Evolutionary conservation across 1,140 invertebrate genomes (phyloP).

Genomic region (Brachionus calyciflorus): DNA sequence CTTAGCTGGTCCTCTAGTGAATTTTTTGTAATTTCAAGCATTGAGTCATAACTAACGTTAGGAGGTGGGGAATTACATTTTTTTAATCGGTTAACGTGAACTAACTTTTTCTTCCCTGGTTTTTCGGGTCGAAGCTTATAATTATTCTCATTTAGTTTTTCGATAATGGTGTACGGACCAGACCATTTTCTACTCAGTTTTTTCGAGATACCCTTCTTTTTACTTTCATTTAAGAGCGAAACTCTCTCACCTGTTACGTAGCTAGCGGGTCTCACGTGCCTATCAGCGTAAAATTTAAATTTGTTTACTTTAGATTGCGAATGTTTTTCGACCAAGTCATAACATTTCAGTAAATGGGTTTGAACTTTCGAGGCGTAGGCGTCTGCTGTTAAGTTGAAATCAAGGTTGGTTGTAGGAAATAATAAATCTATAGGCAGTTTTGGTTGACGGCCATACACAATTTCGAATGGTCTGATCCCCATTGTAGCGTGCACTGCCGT

Average conservation of each 20-base stretch:
- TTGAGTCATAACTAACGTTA: background rate
- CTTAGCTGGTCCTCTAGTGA: no score
- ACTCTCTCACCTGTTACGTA: background rate
- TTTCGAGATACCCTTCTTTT: background rate
- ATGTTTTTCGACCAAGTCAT: background rate
- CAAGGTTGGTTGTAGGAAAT: background rate
- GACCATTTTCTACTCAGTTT: background rate
- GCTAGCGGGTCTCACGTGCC: background rate
- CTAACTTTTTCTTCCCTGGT: background rate
- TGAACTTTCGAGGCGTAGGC: background rate
- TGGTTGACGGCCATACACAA: background rate
- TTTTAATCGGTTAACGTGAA: background rate
- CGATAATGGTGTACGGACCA: background rate
- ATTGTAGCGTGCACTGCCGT: background rate
- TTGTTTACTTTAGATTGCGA: background rate
- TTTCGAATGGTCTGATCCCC: no score
- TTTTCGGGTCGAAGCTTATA: background rate
- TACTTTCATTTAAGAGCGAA: background rate
- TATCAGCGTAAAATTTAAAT: background rate
- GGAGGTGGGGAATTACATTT: background rate
- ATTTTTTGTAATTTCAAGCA: background rate
- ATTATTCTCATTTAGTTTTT: background rate
- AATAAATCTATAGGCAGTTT: background rate
- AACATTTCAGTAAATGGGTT: background rate
- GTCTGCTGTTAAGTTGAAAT: no score